A percentile compares a stretch with the other conserved stretches of the same genome.
Evolutionary conservation across 2,888 invertebrate species (phyloP).

Genomic region (Caenorhabditis uteleia): DNA sequence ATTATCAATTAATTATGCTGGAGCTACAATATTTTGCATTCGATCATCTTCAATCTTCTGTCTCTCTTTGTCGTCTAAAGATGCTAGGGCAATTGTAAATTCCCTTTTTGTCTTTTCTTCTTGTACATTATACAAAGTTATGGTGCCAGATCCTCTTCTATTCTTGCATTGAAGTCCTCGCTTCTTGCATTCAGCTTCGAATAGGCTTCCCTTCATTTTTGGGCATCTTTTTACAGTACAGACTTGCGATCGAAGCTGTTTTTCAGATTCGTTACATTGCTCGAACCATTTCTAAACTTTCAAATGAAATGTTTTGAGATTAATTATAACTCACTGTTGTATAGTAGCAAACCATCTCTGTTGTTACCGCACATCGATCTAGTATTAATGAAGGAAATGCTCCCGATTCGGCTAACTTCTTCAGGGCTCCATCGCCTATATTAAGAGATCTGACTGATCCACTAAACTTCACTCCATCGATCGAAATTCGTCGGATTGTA

Average conservation of each 20-base stretch:
- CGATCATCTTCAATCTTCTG: conserved; percentile 5
- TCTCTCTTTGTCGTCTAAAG: conserved; percentile 33
- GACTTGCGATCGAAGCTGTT: conserved; percentile 38
- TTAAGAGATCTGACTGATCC: conserved; percentile 17
- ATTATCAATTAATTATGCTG: too few species aligned
- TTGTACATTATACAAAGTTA: conserved; percentile 47
- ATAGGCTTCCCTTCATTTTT: conserved; percentile 37
- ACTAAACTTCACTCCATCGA: conserved; percentile 41
- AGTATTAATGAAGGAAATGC: conserved; percentile 44
- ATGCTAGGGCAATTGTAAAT: conserved; percentile 38
- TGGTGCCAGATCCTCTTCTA: conserved; percentile 38
- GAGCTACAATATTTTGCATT: too few species aligned
- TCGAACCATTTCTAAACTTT: conserved; percentile 41
- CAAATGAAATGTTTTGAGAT: not conserved
- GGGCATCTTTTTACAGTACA: conserved; percentile 47
- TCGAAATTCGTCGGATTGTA: conserved; percentile 31
- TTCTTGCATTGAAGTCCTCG: conserved; percentile 42
- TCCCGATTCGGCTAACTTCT: conserved; percentile 25
- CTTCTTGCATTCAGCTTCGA: conserved; percentile 40
- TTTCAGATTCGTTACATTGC: conserved; percentile 36
- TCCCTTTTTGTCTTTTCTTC: conserved; percentile 35
- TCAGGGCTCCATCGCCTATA: conserved; percentile 40
- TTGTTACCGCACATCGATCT: conserved; percentile 45
- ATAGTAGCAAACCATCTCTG: conserved; percentile 44
- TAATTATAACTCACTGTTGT: conserved; percentile 30